phyloP scores from a whole-genome alignment of 2,888 invertebrate species.

The Octodonta nipae region DNA sequence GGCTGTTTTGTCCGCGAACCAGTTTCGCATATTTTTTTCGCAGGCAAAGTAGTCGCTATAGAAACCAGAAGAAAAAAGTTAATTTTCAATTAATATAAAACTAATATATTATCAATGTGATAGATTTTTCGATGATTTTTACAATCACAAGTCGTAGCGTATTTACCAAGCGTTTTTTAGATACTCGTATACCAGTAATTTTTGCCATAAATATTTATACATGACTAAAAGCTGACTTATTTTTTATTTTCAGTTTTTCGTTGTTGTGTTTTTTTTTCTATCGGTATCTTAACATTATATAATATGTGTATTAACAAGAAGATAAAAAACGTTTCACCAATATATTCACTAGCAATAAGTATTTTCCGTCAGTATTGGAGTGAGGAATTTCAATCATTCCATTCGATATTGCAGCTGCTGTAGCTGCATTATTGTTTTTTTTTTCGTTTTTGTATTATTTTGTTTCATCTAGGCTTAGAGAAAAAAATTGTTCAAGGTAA shows the following conservation, averaged over 20 bases:
- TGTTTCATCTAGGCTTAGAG: slow-evolving; percentile 3
- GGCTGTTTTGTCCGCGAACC: slow-evolving; percentile 12
- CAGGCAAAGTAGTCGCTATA: slow-evolving; percentile 14
- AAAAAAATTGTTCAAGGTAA: slow-evolving; percentile 1
- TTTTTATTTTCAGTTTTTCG: slow-evolving; percentile 23
- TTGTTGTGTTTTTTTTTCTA: slow-evolving; percentile 22
- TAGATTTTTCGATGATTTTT: slow-evolving; percentile 57
- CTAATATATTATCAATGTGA: slow-evolving; percentile 42
- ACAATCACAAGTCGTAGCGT: slow-evolving; percentile 46
- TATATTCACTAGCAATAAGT: slow-evolving; percentile 42
- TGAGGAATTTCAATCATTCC: slow-evolving; percentile 35
- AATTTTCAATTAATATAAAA: slow-evolving; percentile 21
- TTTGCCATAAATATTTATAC: slow-evolving; percentile 35
- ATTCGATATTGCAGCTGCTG: slow-evolving; percentile 12
- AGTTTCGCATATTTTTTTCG: slow-evolving; percentile 9
- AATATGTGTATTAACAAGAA: slow-evolving; percentile 14
- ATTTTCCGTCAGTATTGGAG: slow-evolving; percentile 40
- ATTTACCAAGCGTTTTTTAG: slow-evolving; percentile 40
- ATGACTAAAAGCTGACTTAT: slow-evolving; percentile 23
- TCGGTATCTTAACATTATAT: slow-evolving; percentile 16
- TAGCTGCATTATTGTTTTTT: too few relatives aligned
- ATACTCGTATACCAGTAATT: slow-evolving; percentile 39
- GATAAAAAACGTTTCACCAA: slow-evolving; percentile 27
- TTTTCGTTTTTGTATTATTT: slow-evolving; percentile 28
- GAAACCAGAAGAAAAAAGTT: slow-evolving; percentile 14